These are phyloP conservation scores for Sylvietta virens DNA, from an alignment of 2,113 vertebrate species.

Conservation along the genomic window DNA sequence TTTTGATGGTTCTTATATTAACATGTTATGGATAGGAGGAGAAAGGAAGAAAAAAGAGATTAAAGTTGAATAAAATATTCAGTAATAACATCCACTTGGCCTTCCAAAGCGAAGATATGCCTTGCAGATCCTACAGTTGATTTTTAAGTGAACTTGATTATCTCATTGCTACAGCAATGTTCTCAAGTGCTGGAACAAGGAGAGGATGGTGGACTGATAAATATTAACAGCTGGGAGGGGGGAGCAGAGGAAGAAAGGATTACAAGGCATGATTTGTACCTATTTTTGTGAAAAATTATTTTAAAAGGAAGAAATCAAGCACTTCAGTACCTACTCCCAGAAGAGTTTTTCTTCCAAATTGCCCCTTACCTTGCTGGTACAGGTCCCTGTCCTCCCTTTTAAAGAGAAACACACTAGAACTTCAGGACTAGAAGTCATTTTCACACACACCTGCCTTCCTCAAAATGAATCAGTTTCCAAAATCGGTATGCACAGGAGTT, in stretches of 20 bases:
- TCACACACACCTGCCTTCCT: neutral
- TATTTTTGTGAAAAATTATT: neutral
- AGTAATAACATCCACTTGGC: neutral
- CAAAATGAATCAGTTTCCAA: neutral
- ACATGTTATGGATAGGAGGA: neutral
- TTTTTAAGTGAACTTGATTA: neutral
- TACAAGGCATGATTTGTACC: neutral
- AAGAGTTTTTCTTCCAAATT: neutral
- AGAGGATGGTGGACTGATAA: neutral
- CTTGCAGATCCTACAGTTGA: neutral
- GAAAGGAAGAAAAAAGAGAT: neutral
- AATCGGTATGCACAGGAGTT: neutral
- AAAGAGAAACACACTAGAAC: neutral
- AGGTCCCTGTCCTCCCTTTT: neutral
- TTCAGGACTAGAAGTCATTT: neutral
- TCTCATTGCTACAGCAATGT: neutral
- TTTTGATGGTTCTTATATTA: neutral
- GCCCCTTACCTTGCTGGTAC: neutral
- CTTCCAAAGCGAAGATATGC: neutral
- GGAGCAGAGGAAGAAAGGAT: neutral
- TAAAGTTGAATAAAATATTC: neutral
- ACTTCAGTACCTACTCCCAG: neutral
- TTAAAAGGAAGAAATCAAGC: neutral
- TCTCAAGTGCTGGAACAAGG: neutral
- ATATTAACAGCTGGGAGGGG: neutral